These are phyloP conservation scores for Trichacis sp. DNA, from an alignment of 2,888 invertebrate genomes.

Conservation along the genomic window DNA sequence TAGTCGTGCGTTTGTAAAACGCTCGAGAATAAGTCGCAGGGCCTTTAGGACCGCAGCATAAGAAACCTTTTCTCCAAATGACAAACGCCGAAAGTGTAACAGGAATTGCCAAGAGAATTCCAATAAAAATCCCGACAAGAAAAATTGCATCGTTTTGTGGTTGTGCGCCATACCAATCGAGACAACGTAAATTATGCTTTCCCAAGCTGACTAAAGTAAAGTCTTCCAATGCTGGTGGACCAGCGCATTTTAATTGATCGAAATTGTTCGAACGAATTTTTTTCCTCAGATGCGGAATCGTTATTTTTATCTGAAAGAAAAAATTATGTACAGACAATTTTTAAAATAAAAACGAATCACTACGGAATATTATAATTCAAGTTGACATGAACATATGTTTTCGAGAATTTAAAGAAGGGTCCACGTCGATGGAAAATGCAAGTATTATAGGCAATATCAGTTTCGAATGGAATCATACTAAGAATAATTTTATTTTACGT, in stretches of 20 bases:
- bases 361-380: too few relatives aligned
- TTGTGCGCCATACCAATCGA: conserved; percentile 75
- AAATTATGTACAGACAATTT: neutral
- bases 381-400: too few relatives aligned
- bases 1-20: conserved; percentile 78
- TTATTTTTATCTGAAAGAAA: conserved; percentile 44
- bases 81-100: conserved; percentile 74
- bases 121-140: conserved; percentile 78
- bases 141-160: conserved; percentile 79
- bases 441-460: too few relatives aligned
- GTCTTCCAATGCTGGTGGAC: conserved; percentile 76
- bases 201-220: conserved; percentile 74
- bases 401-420: too few relatives aligned
- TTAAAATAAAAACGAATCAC: too few relatives aligned
- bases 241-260: conserved; percentile 72
- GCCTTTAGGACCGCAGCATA: conserved; percentile 72
- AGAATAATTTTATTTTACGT: too few relatives aligned
- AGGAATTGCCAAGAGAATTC: conserved; percentile 78
- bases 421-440: too few relatives aligned
- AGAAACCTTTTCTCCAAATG: conserved; percentile 77
- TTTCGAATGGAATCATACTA: too few relatives aligned
- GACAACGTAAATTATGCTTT: conserved; percentile 75
- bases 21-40: conserved; percentile 77
- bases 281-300: conserved; percentile 50
- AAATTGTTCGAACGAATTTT: conserved; percentile 22